Conservation (phyloP, 2,797 vertebrate genomes). For the Sebastes oblongus region DNA sequence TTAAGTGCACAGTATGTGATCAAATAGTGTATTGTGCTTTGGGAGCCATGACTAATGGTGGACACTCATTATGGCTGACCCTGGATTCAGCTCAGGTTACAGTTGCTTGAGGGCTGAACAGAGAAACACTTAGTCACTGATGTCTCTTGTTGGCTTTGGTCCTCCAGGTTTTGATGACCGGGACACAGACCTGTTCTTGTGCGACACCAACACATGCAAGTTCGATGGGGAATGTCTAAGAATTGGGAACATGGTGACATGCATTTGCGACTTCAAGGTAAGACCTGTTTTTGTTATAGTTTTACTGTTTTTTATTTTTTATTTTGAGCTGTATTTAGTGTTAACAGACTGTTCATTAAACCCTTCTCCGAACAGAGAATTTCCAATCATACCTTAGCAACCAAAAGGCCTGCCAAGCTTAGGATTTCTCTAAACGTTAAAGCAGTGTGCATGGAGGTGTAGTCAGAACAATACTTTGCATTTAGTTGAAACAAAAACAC, state of each 20-base stretch:
- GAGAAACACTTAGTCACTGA: constrained; percentile 47
- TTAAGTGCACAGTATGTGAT: constrained; percentile 42
- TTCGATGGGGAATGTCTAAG: constrained; percentile 98
- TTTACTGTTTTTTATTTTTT: neutral
- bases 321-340: neutral
- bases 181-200: constrained; percentile 98
- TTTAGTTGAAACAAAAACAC: neutral
- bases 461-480: neutral
- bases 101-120: constrained; percentile 36
- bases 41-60: constrained; percentile 59
- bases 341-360: neutral
- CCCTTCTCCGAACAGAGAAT: neutral
- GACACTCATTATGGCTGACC: constrained; percentile 37
- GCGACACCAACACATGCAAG: constrained; percentile 99
- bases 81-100: constrained; percentile 21
- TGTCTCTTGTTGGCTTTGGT: constrained; percentile 62
- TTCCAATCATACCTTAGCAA: neutral
- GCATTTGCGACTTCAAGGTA: constrained; percentile 99
- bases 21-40: constrained; percentile 18
- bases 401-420: neutral
- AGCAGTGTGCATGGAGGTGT: neutral
- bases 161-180: constrained; percentile 94
- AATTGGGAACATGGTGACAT: constrained; percentile 98
- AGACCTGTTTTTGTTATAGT: constrained; percentile 57
- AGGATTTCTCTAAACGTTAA: neutral